Evolutionary conservation across 92 coral and sea anemone genomes (phyloP).

Genomic region (Isaurus tuberculatus): DNA sequence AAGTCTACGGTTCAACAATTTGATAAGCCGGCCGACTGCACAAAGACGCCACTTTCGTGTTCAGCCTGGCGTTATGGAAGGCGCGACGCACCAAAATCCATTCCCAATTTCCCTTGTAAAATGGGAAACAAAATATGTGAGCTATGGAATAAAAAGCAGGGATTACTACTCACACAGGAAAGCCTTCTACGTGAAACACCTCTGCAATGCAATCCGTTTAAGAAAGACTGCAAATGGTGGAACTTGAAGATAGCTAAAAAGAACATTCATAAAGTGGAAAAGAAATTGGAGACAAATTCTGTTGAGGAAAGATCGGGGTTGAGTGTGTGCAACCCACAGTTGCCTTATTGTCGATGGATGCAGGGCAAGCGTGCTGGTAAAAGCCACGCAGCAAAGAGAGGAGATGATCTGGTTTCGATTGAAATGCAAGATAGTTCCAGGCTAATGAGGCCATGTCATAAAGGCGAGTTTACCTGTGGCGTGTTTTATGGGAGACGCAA

Average conservation of each 20-base stretch:
- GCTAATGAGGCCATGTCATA: background rate
- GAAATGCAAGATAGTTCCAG: background rate
- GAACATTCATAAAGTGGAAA: constrained; percentile 3
- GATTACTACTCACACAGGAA: background rate
- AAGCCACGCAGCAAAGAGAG: background rate
- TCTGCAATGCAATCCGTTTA: background rate
- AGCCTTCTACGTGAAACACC: background rate
- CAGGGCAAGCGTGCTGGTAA: constrained; percentile 2
- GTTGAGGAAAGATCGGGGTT: background rate
- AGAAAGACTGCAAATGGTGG: constrained; percentile 6
- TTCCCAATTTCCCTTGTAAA: background rate
- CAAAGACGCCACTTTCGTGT: background rate
- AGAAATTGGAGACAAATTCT: constrained; percentile 7
- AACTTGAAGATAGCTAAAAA: background rate
- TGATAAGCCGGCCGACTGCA: background rate
- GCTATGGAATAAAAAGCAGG: constrained; percentile 18
- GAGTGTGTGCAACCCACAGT: background rate
- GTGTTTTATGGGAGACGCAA: constrained; percentile 32
- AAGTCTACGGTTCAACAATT: background rate
- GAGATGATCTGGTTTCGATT: background rate
- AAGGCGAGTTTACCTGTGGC: background rate
- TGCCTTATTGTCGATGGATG: background rate
- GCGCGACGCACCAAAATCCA: constrained; percentile 12
- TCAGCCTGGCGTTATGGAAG: constrained; percentile 8
- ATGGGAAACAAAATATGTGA: constrained; percentile 7